These are phyloP conservation scores for Cryptoblepharus egeriae DNA, from an alignment of 2,797 vertebrate species.

Conservation along the genomic window DNA sequence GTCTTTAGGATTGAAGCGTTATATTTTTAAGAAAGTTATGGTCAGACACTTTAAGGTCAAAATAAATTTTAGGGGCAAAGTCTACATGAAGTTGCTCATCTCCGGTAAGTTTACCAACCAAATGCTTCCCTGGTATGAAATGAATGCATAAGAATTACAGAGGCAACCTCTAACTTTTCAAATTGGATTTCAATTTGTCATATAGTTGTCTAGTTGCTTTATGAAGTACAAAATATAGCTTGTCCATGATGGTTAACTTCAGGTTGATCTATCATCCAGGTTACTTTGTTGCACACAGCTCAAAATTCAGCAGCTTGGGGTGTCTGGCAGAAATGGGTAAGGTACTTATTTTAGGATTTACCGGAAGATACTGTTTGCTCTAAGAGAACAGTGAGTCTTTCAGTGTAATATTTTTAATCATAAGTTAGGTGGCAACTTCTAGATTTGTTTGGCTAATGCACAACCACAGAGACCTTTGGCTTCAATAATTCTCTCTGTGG, in stretches of 20 bases:
- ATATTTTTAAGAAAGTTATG: not conserved
- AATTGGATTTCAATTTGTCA: not conserved
- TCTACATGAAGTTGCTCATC: not conserved
- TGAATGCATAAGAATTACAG: not conserved
- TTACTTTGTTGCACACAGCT: not conserved
- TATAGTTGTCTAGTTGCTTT: not conserved
- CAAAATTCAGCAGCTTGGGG: not conserved
- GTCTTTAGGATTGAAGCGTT: no score
- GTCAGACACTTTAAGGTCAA: not conserved
- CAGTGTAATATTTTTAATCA: slow-evolving; percentile 23
- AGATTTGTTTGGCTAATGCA: slow-evolving; percentile 12
- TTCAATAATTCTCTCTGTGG: not conserved
- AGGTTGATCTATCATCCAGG: no score
- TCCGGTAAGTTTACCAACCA: not conserved
- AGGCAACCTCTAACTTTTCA: not conserved
- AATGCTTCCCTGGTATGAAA: not conserved
- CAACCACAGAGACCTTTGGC: slow-evolving; percentile 32
- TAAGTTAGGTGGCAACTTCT: slow-evolving; percentile 14
- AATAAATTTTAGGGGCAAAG: not conserved
- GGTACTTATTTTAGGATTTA: not conserved
- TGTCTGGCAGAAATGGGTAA: not conserved
- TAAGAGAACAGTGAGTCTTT: slow-evolving; percentile 1
- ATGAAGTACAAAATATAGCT: no score
- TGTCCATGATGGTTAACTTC: not conserved
- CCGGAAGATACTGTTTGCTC: slow-evolving; percentile 6